Conservation (phyloP, 1,140 invertebrate species). For the Leptonema lineaticorne region DNA sequence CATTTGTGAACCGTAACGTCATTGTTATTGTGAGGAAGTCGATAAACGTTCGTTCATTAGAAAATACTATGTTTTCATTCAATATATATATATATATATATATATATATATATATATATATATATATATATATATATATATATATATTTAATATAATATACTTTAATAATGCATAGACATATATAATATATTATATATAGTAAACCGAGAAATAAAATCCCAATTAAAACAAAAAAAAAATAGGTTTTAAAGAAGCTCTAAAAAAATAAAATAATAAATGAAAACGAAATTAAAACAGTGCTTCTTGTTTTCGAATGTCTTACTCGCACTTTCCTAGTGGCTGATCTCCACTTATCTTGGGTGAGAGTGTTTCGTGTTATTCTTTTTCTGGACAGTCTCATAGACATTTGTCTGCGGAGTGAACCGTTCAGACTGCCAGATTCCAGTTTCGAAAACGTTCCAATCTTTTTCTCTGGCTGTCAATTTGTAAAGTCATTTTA, state of each 20-base stretch:
- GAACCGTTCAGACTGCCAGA: constrained; percentile 58
- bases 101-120: background rate
- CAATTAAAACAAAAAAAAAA: too few species aligned
- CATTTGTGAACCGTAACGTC: too few species aligned
- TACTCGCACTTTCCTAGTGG: constrained; percentile 68
- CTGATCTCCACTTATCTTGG: constrained; percentile 60
- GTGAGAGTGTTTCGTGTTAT: constrained; percentile 43
- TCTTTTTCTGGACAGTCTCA: constrained; percentile 46
- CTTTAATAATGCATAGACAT: constrained; percentile 1
- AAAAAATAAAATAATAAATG: constrained; percentile 14
- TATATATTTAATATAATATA: background rate
- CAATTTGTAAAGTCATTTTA: constrained; percentile 23
- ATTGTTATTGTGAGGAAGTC: too few species aligned
- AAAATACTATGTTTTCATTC: background rate
- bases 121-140: too few species aligned
- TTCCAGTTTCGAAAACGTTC: constrained; percentile 58
- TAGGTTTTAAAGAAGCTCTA: constrained; percentile 20
- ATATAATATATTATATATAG: too few species aligned
- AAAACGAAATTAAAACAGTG: constrained; percentile 13
- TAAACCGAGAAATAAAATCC: too few species aligned
- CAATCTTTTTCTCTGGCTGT: constrained; percentile 56
- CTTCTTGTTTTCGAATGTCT: constrained; percentile 44
- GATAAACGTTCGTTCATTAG: too few species aligned
- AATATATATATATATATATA: background rate
- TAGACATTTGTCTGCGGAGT: constrained; percentile 57